A percentile compares a stretch with the other conserved stretches of the same genome.
Conservation (phyloP, 2,797 vertebrate genomes). For the Peromyscus eremicus region DNA sequence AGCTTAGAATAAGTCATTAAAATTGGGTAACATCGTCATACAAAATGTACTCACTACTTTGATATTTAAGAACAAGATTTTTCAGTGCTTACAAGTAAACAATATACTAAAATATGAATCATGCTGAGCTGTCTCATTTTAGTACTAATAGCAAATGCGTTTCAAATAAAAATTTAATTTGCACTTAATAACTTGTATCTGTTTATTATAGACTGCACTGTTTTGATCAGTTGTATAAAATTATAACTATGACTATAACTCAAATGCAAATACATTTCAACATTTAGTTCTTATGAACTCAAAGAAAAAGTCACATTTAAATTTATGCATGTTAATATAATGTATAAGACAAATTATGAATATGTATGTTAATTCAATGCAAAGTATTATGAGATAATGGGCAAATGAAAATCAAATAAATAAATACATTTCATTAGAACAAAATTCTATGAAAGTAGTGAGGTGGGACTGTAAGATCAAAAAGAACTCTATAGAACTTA, state of each 20-base stretch:
- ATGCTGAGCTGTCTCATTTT: not conserved
- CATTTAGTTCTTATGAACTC: not conserved
- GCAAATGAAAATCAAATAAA: slow-evolving; percentile 5
- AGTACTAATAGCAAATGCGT: not conserved
- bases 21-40: slow-evolving; percentile 14
- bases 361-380: not conserved
- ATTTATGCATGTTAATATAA: not conserved
- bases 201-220: not conserved
- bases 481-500: not conserved
- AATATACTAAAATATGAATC: not conserved
- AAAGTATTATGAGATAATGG: not conserved
- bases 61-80: slow-evolving; percentile 13
- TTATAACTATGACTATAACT: not conserved
- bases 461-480: not conserved
- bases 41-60: not conserved
- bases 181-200: not conserved
- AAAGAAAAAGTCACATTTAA: slow-evolving; percentile 8
- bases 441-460: not conserved
- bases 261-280: not conserved
- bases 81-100: slow-evolving; percentile 32
- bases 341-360: not conserved
- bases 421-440: not conserved
- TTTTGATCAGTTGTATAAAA: slow-evolving; percentile 16
- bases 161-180: slow-evolving; percentile 55
- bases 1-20: not conserved